Conservation (phyloP, 2,113 vertebrate species). For the Struthio camelus region DNA sequence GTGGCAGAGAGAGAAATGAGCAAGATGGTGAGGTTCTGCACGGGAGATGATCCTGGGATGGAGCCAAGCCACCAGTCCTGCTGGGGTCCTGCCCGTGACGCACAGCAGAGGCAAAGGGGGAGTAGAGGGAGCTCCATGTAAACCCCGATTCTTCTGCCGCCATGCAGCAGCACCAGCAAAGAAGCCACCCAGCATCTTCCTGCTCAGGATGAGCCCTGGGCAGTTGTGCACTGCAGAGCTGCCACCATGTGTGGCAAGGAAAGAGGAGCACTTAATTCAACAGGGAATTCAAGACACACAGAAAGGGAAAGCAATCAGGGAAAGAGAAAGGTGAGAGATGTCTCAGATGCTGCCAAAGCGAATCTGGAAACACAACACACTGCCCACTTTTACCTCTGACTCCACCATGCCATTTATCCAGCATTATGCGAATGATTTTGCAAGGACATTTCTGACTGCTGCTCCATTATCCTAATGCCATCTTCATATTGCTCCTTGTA, state of each 20-base stretch:
- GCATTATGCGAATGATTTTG: neutral
- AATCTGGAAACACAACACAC: neutral
- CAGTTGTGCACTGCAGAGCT: neutral
- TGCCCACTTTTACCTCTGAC: neutral
- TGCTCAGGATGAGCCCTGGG: neutral
- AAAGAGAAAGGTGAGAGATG: neutral
- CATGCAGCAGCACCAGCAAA: neutral
- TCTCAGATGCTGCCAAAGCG: neutral
- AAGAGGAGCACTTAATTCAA: neutral
- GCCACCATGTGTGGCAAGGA: neutral
- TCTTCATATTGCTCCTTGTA: neutral
- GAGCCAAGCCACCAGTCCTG: neutral
- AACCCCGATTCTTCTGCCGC: neutral
- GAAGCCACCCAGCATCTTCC: neutral
- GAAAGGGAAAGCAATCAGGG: neutral
- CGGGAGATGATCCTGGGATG: neutral
- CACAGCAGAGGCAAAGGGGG: neutral
- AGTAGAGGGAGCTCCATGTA: neutral
- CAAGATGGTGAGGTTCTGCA: neutral
- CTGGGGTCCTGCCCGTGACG: fast-evolving
- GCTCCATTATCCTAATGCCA: neutral
- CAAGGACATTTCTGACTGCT: neutral
- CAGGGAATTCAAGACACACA: fast-evolving
- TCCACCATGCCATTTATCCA: neutral
- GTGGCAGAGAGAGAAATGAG: neutral